Conservation (phyloP, 1,140 invertebrate species). For the Zaprionus ornatus region DNA sequence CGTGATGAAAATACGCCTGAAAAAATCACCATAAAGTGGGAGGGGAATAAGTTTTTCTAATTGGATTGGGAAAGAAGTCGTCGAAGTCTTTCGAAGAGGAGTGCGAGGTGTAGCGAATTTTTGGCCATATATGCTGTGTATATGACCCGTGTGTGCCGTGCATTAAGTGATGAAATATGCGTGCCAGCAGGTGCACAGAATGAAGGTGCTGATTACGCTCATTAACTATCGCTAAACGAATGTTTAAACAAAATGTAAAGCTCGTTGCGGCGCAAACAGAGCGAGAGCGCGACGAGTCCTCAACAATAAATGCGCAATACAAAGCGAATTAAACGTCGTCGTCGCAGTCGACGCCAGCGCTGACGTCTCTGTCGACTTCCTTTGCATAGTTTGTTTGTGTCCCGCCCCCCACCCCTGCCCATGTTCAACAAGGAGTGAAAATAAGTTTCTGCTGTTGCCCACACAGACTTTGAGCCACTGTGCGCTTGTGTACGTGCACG, state of each 20-base stretch:
- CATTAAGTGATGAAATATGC: constrained; percentile 16
- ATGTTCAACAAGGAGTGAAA: constrained; percentile 26
- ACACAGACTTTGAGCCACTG: constrained; percentile 71
- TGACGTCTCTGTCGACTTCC: constrained; percentile 28
- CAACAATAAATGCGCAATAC: constrained; percentile 71
- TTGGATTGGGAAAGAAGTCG: constrained; percentile 44
- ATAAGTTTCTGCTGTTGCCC: constrained; percentile 13
- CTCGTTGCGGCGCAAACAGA: constrained; percentile 34
- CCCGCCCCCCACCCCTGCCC: neutral
- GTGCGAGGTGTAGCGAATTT: constrained; percentile 38
- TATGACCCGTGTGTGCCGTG: neutral
- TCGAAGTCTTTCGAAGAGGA: neutral
- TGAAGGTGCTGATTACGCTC: constrained; percentile 17
- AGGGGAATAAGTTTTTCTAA: constrained; percentile 63
- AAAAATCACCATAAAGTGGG: constrained; percentile 67
- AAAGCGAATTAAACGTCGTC: constrained; percentile 58
- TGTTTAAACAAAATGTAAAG: constrained; percentile 58
- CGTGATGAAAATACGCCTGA: constrained; percentile 77
- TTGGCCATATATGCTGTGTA: constrained; percentile 1
- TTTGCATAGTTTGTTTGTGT: constrained; percentile 45
- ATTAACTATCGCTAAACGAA: constrained; percentile 41
- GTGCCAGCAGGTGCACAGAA: constrained; percentile 30
- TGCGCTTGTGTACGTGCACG: constrained; percentile 28
- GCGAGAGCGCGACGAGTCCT: constrained; percentile 50
- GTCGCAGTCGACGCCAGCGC: constrained; percentile 42